Percentiles rank a stretch among this genome's conserved stretches.
These are phyloP conservation scores for Drosophila anomalata DNA, from an alignment of 2,888 invertebrate genomes.

Conservation along the genomic window DNA sequence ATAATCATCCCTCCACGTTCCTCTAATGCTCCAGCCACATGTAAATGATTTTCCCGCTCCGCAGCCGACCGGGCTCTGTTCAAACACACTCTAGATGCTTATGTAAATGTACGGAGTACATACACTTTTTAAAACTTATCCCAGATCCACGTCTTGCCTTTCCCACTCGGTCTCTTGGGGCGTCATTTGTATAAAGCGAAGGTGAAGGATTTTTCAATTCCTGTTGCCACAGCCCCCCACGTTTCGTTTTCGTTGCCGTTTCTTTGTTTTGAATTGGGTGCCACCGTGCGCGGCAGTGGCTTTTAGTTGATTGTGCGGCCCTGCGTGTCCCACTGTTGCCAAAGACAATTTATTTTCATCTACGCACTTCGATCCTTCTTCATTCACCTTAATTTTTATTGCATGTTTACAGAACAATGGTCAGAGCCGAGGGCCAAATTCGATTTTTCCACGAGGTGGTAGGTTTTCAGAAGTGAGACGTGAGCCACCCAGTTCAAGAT, in stretches of 20 bases:
- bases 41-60: constrained; percentile 71
- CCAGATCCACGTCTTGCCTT: constrained; percentile 33
- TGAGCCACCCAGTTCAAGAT: too few relatives aligned
- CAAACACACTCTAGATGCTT: constrained; percentile 56
- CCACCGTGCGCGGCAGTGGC: constrained; percentile 18
- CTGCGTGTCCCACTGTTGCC: constrained; percentile 44
- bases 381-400: constrained; percentile 80
- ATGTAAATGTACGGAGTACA: constrained; percentile 34
- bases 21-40: constrained; percentile 62
- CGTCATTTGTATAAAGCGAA: constrained; percentile 81
- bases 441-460: neutral
- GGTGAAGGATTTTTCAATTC: constrained; percentile 81
- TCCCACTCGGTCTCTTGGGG: constrained; percentile 72
- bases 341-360: constrained; percentile 60
- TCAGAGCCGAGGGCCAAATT: neutral
- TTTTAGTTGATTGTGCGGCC: constrained; percentile 1
- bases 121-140: constrained; percentile 36
- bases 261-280: constrained; percentile 33
- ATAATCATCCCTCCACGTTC: constrained; percentile 81
- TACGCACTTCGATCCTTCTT: constrained; percentile 62
- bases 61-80: constrained; percentile 47
- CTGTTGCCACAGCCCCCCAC: constrained; percentile 37
- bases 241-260: constrained; percentile 17
- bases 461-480: neutral
- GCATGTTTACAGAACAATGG: constrained; percentile 74